Evolutionary conservation across 2,888 invertebrate species (phyloP).

Genomic region (Ctena decussata): DNA sequence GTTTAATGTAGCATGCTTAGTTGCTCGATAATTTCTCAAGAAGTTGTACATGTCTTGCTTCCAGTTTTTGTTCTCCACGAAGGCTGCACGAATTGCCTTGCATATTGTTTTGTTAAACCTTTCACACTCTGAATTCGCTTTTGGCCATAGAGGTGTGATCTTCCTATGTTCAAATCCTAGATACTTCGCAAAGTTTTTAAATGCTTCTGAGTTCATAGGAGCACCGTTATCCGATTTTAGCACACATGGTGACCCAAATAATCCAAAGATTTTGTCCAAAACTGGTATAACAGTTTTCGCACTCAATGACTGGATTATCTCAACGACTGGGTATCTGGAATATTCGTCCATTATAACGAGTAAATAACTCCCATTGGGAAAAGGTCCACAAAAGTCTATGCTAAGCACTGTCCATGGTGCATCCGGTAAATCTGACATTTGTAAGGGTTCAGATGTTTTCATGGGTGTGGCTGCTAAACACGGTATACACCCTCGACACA

Average conservation of each 20-base stretch:
- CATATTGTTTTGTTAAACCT: constrained; percentile 37
- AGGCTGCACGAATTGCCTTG: constrained; percentile 24
- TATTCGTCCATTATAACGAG: constrained; percentile 34
- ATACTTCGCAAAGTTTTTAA: constrained; percentile 5
- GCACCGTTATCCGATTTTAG: constrained; percentile 22
- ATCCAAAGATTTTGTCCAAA: constrained; percentile 13
- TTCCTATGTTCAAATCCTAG: constrained; percentile 22
- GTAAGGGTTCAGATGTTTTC: constrained; percentile 44
- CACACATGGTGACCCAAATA: neutral
- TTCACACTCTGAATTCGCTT: constrained; percentile 23
- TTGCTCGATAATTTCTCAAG: constrained; percentile 17
- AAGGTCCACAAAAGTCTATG: constrained; percentile 55
- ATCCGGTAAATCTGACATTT: constrained; percentile 54
- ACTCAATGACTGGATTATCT: constrained; percentile 11
- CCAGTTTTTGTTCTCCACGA: constrained; percentile 2
- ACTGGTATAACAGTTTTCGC: constrained; percentile 15
- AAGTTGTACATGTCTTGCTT: constrained; percentile 23
- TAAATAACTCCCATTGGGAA: constrained; percentile 30
- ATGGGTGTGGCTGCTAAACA: constrained; percentile 19
- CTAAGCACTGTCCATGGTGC: constrained; percentile 49
- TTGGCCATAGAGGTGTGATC: constrained; percentile 24
- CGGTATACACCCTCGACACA: constrained; percentile 35
- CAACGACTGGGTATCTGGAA: constrained; percentile 53
- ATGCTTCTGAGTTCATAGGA: neutral
- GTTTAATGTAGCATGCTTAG: neutral